Conservation (phyloP, 2,888 invertebrate species). For the Tenthredo scrophulariae region DNA sequence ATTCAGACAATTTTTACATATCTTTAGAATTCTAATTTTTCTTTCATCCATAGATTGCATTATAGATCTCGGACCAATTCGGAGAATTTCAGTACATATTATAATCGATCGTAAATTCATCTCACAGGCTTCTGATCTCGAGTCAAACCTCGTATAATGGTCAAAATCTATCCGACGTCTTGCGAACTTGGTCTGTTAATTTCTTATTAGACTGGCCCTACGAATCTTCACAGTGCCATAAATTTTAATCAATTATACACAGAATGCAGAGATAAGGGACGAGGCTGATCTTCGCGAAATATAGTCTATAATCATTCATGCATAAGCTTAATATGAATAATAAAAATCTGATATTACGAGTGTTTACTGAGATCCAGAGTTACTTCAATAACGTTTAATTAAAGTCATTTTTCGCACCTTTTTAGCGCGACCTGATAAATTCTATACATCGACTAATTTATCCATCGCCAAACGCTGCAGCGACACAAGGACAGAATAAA, state of each 20-base stretch:
- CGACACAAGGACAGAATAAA: not conserved
- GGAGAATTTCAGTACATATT: not conserved
- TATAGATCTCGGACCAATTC: not conserved
- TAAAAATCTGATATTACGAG: not conserved
- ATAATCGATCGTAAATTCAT: not conserved
- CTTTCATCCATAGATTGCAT: not conserved
- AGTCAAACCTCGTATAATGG: not conserved
- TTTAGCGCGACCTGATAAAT: not conserved
- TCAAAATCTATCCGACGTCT: not conserved
- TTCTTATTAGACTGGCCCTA: not conserved
- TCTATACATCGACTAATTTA: not conserved
- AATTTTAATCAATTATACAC: conserved; percentile 18
- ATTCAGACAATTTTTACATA: not conserved
- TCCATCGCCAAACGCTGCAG: not conserved
- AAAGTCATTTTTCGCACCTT: not conserved
- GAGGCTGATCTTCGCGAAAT: not conserved
- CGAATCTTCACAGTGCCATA: conserved; percentile 1
- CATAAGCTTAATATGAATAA: not conserved
- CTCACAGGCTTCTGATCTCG: not conserved
- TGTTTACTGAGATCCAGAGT: not conserved
- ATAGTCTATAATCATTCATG: not conserved
- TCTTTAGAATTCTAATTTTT: not conserved
- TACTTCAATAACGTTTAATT: not conserved
- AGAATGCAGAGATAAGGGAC: not conserved
- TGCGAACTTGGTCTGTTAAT: not conserved